Evolutionary conservation across 2,113 vertebrate species (phyloP), one percentile per base, ranked within the genome.

Genomic region (Argyrosomus japonicus): DNA sequence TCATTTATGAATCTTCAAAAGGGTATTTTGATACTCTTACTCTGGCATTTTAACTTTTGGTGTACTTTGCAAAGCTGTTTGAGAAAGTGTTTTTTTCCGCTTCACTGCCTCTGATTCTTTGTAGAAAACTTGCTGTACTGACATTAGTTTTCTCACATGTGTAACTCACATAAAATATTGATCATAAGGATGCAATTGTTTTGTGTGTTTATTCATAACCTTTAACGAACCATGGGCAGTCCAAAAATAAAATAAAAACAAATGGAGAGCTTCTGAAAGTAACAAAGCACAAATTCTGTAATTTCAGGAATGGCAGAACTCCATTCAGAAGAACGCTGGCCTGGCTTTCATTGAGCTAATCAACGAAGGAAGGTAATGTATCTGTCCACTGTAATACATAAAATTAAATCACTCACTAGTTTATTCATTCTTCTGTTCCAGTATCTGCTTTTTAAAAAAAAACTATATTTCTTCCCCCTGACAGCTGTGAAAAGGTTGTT

Each of bases 261-360:
- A 13, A 21, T 0, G 13, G 40, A 70, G 2, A 29, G 18, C 48
- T 23, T 79, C 5, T 54, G 3, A 57, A 12, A 75, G 40, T 88
- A 74, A 86, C 54, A 10, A 4, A 48, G 53, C 6, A 17, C 19
- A 36, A 27, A 18, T 83, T 93, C 85, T 95, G 63, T 92, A 54
- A 73, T 95, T 96, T 91, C 92, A 99, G 98, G 98, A 99, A 91
- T 99, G 98, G 98, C 98, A 99, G 92, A 99, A 99, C 93, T 99
- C 98, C 53, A 99, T 99, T 92, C 98, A 99, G 95, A 99, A 99
- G 96, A 99, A 99, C 78, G 98, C 98, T 83, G 98, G 98, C 82
- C 95, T 99, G 90, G 98, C 98, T 65, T 99, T 99, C 92, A 99
- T 99, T 88, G 98, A 99, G 89, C 97, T 99, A 79, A 99, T 99